Evolutionary conservation across 92 coral and sea anemone species (phyloP), one percentile per base, ranked within the genome.

Genomic region (Epizoanthus illoricatus): DNA sequence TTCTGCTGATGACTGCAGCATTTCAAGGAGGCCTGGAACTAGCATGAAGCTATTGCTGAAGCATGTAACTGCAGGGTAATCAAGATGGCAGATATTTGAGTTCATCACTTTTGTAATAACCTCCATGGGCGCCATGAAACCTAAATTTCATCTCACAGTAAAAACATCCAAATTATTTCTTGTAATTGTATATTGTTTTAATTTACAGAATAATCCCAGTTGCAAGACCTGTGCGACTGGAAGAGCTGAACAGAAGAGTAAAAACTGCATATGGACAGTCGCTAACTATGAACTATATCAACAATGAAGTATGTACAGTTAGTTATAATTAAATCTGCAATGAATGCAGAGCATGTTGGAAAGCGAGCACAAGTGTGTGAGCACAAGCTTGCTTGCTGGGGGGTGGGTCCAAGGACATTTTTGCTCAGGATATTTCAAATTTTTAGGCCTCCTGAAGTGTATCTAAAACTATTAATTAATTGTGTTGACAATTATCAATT

Each of bases 261-360:
- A 88, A 91, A 81, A 96, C 97, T 8, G 98, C 99, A 2, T 96
- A 96, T 85, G 99, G 99, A 18, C 99, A 91, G 79, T 94, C 94
- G 52, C 74, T 96, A 65, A 89, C 89, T 23, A 96, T 96, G 99
- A 96, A 94, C 84, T 96, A 96, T 85, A 91, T 96, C 64, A 94
- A 91, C 84, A 91, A 91, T 80, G 99, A 92, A 90, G 97, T 93
- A 80, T 23, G 20, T 15, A 13, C 18, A 28, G 55, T 39, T 39
- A 47, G 18, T 24, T 56, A 58, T 40, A 13, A 17, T 59, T 67
- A 49, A 28, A 28, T 28, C 36, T 28, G 2, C 36, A 28, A 2
- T 2, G 36, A 28, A 28, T 28, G 36, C 36, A 1, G 36, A 28
- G 36, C 36, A 28, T 28, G 36, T 28, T 28, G 36, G 36, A 28